These are phyloP conservation scores for Nannoperca obscura DNA, from an alignment of 2,797 vertebrate species.

Conservation along the genomic window DNA sequence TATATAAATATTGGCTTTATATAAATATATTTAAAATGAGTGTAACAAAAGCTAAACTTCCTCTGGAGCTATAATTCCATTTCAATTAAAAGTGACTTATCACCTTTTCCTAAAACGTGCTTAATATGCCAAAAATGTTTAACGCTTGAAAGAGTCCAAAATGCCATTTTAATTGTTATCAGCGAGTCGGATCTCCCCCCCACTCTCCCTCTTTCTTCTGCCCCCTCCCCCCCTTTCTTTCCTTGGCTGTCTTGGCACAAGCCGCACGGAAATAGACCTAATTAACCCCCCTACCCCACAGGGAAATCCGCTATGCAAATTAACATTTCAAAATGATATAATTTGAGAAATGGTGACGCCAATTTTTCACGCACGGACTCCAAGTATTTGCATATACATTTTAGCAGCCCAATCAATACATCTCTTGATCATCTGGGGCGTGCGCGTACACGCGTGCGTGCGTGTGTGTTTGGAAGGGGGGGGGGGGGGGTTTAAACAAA, in stretches of 20 bases:
- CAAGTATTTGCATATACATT: conserved; percentile 90
- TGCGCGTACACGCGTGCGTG: background rate
- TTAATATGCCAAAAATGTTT: conserved; percentile 94
- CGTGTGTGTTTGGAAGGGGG: background rate
- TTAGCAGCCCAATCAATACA: conserved; percentile 82
- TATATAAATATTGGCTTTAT: too few species aligned
- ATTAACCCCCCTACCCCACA: conserved; percentile 95
- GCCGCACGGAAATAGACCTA: conserved; percentile 96
- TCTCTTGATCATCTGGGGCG: conserved; percentile 88
- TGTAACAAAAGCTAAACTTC: conserved; percentile 96
- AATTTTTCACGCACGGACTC: conserved; percentile 86
- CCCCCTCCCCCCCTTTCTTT: conserved; percentile 36
- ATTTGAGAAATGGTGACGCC: conserved; percentile 99
- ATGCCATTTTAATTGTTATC: conserved; percentile 96
- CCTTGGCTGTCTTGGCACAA: conserved; percentile 89
- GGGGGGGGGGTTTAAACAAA: conserved; percentile 42
- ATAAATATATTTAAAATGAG: conserved; percentile 83
- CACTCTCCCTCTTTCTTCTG: conserved; percentile 27
- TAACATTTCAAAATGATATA: conserved; percentile 99
- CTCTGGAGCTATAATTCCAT: conserved; percentile 97
- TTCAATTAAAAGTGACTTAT: conserved; percentile 99
- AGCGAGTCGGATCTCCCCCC: conserved; percentile 64
- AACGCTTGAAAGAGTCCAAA: conserved; percentile 94
- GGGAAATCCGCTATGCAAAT: conserved; percentile 99
- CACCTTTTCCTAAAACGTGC: conserved; percentile 95